These are phyloP conservation scores for Lepidotrigona ventralis DNA, from an alignment of 1,140 invertebrate genomes.

Conservation along the genomic window DNA sequence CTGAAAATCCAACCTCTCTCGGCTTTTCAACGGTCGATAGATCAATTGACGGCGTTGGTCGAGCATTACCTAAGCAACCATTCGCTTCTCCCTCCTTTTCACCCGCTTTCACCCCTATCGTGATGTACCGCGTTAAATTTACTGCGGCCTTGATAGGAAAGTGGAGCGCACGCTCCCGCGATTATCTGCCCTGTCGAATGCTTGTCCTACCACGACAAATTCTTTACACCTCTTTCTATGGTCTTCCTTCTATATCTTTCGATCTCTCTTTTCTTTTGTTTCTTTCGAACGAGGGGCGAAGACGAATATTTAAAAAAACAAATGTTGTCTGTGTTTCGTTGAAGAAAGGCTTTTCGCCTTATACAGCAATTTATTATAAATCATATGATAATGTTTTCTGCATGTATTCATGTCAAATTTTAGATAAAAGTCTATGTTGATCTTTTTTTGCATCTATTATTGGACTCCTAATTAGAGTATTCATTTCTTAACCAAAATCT, in stretches of 20 bases:
- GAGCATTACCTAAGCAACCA: slow-evolving; percentile 63
- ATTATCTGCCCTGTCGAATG: slow-evolving; percentile 62
- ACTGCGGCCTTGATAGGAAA: slow-evolving; percentile 76
- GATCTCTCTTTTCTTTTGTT: not conserved
- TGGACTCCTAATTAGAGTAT: too few relatives aligned
- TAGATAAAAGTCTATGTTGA: too few relatives aligned
- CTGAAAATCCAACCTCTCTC: slow-evolving; percentile 60
- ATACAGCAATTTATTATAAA: too few relatives aligned
- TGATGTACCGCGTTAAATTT: slow-evolving; percentile 75
- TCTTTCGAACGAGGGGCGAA: not conserved
- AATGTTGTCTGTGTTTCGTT: not conserved
- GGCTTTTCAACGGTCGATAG: slow-evolving; percentile 66
- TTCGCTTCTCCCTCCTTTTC: slow-evolving; percentile 24
- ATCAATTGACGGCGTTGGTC: slow-evolving; percentile 75
- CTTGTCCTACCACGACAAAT: slow-evolving; percentile 67
- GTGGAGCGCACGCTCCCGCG: slow-evolving; percentile 64
- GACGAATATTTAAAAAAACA: not conserved
- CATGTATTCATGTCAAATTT: too few relatives aligned
- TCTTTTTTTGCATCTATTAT: too few relatives aligned
- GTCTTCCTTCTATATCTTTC: too few relatives aligned
- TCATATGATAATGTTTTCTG: too few relatives aligned
- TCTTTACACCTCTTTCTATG: slow-evolving; percentile 27
- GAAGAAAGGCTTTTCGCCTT: not conserved
- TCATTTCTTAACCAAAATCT: too few relatives aligned
- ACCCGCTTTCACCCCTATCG: slow-evolving; percentile 62